Base-by-base conservation (phyloP, 1,140 invertebrate genomes). In the Drosophila equinoxialis region DNA sequence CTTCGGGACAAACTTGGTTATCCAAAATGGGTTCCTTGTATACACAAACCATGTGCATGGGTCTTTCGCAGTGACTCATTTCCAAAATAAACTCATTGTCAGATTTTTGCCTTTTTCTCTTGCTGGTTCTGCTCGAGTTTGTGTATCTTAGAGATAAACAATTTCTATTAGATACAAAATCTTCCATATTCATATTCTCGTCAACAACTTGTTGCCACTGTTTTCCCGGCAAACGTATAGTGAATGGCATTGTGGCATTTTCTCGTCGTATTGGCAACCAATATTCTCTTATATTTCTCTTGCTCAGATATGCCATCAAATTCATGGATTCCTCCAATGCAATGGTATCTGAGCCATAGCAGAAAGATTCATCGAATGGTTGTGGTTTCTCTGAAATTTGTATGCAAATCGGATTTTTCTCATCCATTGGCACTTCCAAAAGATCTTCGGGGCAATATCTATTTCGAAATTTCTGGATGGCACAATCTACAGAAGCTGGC, bases 201-300 rank as follows among this genome's bases (percentile, higher is more conserved):
- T 73, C 55, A 17, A 78, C 13, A 6, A 65, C 13, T 39, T 81
- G 54, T 30, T 79, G 82, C 85, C 83, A 92, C 0, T 54, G 68
- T 63, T 84, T 62, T 17, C 91, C 92, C 6, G 90, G 78, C 55
- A 91, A 68, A 6, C 72, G 73, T 59, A 91, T 81, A 33, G 79
- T 70, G 42, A 81, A 71, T 33, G 90, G 85, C 48, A 70, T 77
- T 13, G 37, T 67, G 1, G 8, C 77, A 57, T 74, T 80, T 54
- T 54, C 64, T 11, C 79, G 65, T n/a, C 41, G 65, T 42, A 79
- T 62, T 14, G 90, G 91, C 14, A 92, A 41, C 92, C 92, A 93
- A 57, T 83, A 83, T 5, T 71, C 35, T 0, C 35, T 70, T 14
- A 83, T 78, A 14, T 84, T 79, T 26, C 33, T 67, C 11, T 79